Evolutionary conservation across 2,888 invertebrate genomes (phyloP).

Genomic region (Leptinotarsa haldemani): DNA sequence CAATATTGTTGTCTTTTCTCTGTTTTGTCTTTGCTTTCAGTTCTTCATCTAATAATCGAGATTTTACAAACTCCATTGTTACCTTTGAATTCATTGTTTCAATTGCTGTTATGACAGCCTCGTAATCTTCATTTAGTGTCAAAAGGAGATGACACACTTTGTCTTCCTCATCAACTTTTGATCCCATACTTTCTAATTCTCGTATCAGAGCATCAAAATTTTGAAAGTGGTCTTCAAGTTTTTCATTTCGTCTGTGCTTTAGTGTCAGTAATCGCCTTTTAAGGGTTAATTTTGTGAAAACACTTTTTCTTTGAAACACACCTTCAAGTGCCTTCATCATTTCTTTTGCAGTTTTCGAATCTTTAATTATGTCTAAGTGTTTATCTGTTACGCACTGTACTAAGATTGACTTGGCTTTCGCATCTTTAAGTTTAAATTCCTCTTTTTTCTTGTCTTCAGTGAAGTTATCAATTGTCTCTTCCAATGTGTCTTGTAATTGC

Average conservation of each 20-base stretch:
- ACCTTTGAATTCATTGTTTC: conserved; percentile 46
- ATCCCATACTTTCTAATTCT: conserved; percentile 44
- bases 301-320: conserved; percentile 47
- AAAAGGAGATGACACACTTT: conserved; percentile 35
- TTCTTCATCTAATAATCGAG: conserved; percentile 46
- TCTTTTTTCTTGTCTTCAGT: conserved; percentile 32
- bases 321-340: conserved; percentile 45
- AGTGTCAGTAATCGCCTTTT: conserved; percentile 42
- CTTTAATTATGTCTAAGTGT: conserved; percentile 48
- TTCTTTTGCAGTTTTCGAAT: conserved; percentile 40
- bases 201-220: conserved; percentile 48
- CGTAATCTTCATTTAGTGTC: conserved; percentile 43
- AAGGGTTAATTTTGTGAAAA: conserved; percentile 43
- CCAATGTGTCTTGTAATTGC: conserved; percentile 19
- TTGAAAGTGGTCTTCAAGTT: conserved; percentile 47
- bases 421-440: conserved; percentile 34
- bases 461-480: conserved; percentile 28
- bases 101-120: conserved; percentile 50
- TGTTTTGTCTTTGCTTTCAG: conserved; percentile 35
- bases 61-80: conserved; percentile 50
- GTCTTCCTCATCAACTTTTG: conserved; percentile 48
- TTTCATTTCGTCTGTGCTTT: conserved; percentile 40
- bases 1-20: not conserved
- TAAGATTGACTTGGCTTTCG: conserved; percentile 45
- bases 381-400: conserved; percentile 49